phyloP scores from a whole-genome alignment of 2,113 vertebrate species.

The Grus americana region DNA sequence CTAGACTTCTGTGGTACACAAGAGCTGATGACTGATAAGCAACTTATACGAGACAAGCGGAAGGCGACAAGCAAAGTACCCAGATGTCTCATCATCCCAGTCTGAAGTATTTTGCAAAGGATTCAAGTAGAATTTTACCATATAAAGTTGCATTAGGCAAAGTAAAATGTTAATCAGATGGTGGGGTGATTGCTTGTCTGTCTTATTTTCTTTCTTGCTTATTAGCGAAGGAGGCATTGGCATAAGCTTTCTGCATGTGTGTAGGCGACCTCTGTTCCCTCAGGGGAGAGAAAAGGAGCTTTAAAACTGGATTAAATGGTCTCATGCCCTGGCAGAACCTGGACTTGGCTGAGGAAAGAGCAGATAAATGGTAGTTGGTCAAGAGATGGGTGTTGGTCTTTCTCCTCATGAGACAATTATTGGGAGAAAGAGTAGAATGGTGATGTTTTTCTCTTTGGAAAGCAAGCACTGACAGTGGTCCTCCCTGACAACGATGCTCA shows the following conservation, averaged over 20 bases:
- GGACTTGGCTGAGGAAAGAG: not conserved
- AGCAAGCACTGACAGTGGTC: not conserved
- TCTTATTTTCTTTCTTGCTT: not conserved
- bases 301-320: not conserved
- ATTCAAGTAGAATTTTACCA: not conserved
- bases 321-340: not conserved
- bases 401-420: not conserved
- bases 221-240: not conserved
- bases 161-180: not conserved
- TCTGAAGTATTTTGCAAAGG: not conserved
- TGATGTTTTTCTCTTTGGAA: not conserved
- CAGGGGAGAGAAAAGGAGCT: not conserved
- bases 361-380: not conserved
- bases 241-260: not conserved
- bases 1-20: not conserved
- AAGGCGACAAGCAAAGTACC: not conserved
- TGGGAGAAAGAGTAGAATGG: not conserved
- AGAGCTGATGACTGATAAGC: not conserved
- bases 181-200: not conserved
- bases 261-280: not conserved
- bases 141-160: not conserved
- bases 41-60: rapidly evolving
- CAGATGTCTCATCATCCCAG: constrained; percentile 30
- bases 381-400: not conserved
- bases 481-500: not conserved